phyloP scores from a whole-genome alignment of 2,113 vertebrate species.

The Microcebus ravelobensis region DNA sequence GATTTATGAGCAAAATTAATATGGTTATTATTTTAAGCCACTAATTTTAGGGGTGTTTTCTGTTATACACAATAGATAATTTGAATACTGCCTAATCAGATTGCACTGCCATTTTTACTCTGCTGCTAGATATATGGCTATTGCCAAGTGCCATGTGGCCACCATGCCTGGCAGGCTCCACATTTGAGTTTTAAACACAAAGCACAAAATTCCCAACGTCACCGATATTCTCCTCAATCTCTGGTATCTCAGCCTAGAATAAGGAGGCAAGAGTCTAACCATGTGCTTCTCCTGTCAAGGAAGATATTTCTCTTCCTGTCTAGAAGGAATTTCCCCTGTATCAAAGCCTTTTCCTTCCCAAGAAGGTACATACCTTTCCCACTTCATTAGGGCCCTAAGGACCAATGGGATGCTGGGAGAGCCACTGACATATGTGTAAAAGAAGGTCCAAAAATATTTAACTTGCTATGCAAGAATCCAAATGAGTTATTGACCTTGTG shows the following conservation, averaged over 20 bases:
- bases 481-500: slow-evolving; percentile 20
- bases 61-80: not conserved
- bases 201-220: not conserved
- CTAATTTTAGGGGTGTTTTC: not conserved
- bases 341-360: slow-evolving; percentile 19
- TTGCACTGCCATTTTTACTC: not conserved
- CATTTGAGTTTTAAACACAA: not conserved
- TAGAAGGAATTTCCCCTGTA: not conserved
- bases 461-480: not conserved
- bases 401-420: not conserved
- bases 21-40: not conserved
- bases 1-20: slow-evolving; percentile 39
- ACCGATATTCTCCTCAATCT: not conserved
- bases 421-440: not conserved
- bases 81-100: not conserved
- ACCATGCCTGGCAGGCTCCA: not conserved
- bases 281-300: not conserved
- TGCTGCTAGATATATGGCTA: not conserved
- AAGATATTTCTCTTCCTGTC: not conserved
- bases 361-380: not conserved
- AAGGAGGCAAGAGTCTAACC: not conserved
- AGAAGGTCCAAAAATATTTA: not conserved
- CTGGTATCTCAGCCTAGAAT: not conserved
- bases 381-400: not conserved
- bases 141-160: not conserved